Evolutionary conservation across 2,888 invertebrate species (phyloP), one percentile per base, ranked within the genome.

Genomic region (Sarcophaga rosellei): DNA sequence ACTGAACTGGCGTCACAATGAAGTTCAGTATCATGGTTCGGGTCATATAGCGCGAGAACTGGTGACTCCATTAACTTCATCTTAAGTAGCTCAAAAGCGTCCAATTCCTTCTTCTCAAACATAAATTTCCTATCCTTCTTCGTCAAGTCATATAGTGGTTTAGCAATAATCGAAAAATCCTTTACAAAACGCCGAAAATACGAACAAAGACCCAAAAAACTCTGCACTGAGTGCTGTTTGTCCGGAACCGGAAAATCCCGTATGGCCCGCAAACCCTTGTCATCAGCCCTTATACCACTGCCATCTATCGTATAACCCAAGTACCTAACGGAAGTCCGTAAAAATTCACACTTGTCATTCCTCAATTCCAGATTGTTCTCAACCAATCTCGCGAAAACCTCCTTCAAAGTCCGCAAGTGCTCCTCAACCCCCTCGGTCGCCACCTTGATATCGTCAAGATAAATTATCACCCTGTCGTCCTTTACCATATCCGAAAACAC

Each of bases 1-100:
- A 87, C 87, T 20, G 44, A 63, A 11, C 90, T 90, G 2, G 91
- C 91, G 84, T 92, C 91, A 3, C 90, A 90, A 78, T 92, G 91
- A 8, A 91, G 70, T 84, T 92, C 90, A 15, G 90, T 90, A 63
- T 88, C 86, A 4, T 74, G 68, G 75, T 81, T 77, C 25, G 89
- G 90, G 45, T 90, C 85, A 73, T 90, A 93, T 12, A 92, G 65
- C 17, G 86, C 85, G 3, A 87, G 35, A 17, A 87, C 68, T 17
- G 87, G 87, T 10, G 85, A 25, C 1, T 79, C 62, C 17, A 80
- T 12, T 25, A 90, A 91, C 77, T 72, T 80, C n/a, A 3, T 4
- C 66, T 86, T 83, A 3, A 88, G 70, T 1, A 12, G 61, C 10
- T 73, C 62, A 59, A 88, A 86, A n/a, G 73, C 25, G 21, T 72